A percentile compares a stretch with the other conserved stretches of the same genome.
Evolutionary conservation across 2,888 invertebrate genomes (phyloP).

Genomic region (Seladonia tumulorum): DNA sequence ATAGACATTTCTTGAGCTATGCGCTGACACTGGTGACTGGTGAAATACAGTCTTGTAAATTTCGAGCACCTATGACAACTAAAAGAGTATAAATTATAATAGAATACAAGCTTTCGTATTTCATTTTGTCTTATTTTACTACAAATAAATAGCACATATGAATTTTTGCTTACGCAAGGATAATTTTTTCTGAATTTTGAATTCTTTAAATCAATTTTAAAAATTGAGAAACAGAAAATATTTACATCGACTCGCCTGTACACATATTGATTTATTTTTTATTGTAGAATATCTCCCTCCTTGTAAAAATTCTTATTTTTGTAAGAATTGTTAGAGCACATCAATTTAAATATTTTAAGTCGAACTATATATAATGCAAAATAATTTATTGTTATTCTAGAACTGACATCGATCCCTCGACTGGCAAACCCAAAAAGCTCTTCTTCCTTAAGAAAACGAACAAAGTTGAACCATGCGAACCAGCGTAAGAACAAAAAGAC

Average conservation of each 20-base stretch:
- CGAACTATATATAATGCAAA: neutral
- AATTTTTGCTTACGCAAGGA: too few relatives aligned
- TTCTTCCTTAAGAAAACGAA: conserved; percentile 43
- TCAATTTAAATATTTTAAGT: neutral
- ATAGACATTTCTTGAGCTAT: neutral
- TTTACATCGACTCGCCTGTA: too few relatives aligned
- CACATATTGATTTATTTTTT: too few relatives aligned
- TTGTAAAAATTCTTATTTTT: neutral
- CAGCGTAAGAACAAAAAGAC: conserved; percentile 42
- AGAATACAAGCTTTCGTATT: too few relatives aligned
- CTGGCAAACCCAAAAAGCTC: conserved; percentile 6
- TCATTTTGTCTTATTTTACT: too few relatives aligned
- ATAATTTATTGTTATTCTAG: neutral
- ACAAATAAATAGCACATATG: neutral
- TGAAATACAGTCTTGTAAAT: neutral
- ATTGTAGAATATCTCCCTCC: too few relatives aligned
- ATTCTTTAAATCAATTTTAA: neutral
- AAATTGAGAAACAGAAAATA: too few relatives aligned
- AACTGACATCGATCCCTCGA: too few relatives aligned
- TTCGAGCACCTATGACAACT: too few relatives aligned
- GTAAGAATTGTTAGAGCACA: neutral
- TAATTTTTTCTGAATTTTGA: too few relatives aligned
- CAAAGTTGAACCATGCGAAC: conserved; percentile 52
- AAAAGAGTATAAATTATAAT: too few relatives aligned
- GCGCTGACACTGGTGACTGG: neutral